Conservation (phyloP, 2,888 invertebrate species). For the Hoplodrina ambigua region DNA sequence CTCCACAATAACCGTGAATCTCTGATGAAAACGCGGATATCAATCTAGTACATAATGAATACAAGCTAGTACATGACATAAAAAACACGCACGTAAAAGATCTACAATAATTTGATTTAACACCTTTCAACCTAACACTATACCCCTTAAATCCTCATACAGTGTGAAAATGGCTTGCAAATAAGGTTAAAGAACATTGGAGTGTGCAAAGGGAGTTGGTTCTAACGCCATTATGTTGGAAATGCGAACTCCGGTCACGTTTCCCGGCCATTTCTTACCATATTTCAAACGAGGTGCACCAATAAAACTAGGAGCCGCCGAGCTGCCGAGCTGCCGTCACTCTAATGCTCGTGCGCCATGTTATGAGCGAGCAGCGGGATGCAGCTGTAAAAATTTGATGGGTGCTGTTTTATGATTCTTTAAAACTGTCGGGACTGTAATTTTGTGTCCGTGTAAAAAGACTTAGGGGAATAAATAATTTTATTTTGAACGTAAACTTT, state of each 20-base stretch:
- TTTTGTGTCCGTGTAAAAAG: slow-evolving; percentile 14
- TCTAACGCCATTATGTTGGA: slow-evolving; percentile 62
- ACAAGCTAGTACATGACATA: too few species aligned
- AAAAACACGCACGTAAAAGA: too few species aligned
- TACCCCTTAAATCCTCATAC: slow-evolving; percentile 42
- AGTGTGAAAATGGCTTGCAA: slow-evolving; percentile 55
- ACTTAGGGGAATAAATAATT: slow-evolving; percentile 2
- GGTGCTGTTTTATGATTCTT: slow-evolving; percentile 22
- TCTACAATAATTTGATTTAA: background rate
- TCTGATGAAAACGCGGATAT: too few species aligned
- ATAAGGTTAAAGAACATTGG: slow-evolving; percentile 62
- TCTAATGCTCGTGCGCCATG: slow-evolving; percentile 53
- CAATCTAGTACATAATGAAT: too few species aligned
- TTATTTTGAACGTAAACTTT: slow-evolving; percentile 1
- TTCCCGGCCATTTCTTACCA: slow-evolving; percentile 75
- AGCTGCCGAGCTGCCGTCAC: slow-evolving; percentile 33
- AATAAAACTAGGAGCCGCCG: slow-evolving; percentile 70
- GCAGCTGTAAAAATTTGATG: slow-evolving; percentile 28
- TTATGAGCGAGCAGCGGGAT: slow-evolving; percentile 55
- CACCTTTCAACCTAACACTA: slow-evolving; percentile 9
- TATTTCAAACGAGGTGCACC: slow-evolving; percentile 80
- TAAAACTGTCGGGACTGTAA: background rate
- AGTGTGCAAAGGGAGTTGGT: slow-evolving; percentile 53
- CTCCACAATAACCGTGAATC: too few species aligned
- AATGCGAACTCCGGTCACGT: slow-evolving; percentile 78